Evolutionary conservation across 2,888 invertebrate genomes (phyloP), one percentile per base, ranked within the genome.

Genomic region (Cylloceria caligata): DNA sequence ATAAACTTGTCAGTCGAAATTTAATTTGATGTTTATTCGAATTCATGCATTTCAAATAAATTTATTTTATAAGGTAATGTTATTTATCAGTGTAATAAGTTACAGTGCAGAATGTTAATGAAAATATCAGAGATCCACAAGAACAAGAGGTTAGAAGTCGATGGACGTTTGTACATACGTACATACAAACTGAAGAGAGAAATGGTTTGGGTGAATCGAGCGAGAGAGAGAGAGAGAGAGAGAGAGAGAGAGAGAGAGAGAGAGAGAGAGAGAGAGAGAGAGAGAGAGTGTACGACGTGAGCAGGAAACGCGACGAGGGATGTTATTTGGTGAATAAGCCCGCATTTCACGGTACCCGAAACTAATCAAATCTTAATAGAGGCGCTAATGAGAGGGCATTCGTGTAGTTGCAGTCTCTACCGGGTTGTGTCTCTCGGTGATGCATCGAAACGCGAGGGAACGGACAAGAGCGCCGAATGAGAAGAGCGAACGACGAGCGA

Each of bases 321-420:
- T 88, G 84, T 88, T 88, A 89, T 89, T 88, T 87, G 71, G 84
- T 76, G 86, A 88, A 88, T 87, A 85, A 84, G 86, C 85, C 85
- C 83, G 78, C 81, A 81, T 88, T 88, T 88, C 85, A 83, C 85
- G 85, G 85, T 75, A 64, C 83, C 86, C 86, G 87, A 85, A 87
- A 88, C 88, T 90, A 90, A 92, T 91, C 90, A 91, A 91, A 91
- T 90, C 88, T 90, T 91, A 89, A 92, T 91, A 89, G 89, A 88
- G 88, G 88, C 88, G 90, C 89, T 92, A 91, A 91, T 91, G 90
- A 91, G 90, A 88, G 89, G 88, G 88, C 87, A 88, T 88, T 88
- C 87, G 88, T 47, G 71, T 34, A 42, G 85, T 80, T 73, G 77
- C 77, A 85, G 82, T 80, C 55, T 60, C 21, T 45, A 21, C n/a